phyloP scores from a whole-genome alignment of 2,888 invertebrate genomes.

The Eledona agricola region DNA sequence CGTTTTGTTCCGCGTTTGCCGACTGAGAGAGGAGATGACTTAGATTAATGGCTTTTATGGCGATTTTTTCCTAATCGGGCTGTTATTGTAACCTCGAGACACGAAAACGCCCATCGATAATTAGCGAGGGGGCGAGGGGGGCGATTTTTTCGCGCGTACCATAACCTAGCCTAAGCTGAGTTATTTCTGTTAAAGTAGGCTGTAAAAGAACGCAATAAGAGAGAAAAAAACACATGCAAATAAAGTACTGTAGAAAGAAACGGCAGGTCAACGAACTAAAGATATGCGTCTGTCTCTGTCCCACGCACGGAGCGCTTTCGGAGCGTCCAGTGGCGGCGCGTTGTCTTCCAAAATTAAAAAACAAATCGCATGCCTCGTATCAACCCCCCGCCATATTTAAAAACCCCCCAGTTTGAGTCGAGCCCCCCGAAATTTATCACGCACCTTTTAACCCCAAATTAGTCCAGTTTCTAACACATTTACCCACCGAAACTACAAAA shows the following conservation, averaged over 20 bases:
- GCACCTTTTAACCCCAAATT: too few relatives aligned
- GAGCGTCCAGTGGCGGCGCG: slow-evolving; percentile 46
- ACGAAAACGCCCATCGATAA: slow-evolving; percentile 17
- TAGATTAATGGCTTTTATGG: slow-evolving; percentile 51
- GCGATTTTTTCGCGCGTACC: slow-evolving; percentile 46
- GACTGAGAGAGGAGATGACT: slow-evolving; percentile 48
- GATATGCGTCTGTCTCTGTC: slow-evolving; percentile 60
- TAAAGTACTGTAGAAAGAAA: slow-evolving; percentile 64
- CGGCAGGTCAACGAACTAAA: slow-evolving; percentile 62
- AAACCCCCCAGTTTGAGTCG: too few relatives aligned
- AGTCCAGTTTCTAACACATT: too few relatives aligned
- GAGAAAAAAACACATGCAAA: slow-evolving; percentile 63
- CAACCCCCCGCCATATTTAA: background rate
- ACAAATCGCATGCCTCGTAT: background rate
- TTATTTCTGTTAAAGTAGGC: slow-evolving; percentile 61
- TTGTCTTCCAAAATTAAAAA: slow-evolving; percentile 1
- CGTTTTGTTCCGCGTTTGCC: slow-evolving; percentile 38
- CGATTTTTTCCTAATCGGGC: slow-evolving; percentile 9
- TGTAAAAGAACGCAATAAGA: slow-evolving; percentile 61
- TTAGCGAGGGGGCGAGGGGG: slow-evolving; percentile 5
- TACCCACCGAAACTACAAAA: too few relatives aligned
- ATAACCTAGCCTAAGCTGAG: slow-evolving; percentile 60
- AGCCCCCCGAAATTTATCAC: too few relatives aligned
- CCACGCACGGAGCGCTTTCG: slow-evolving; percentile 54
- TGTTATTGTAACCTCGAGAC: slow-evolving; percentile 14